Evolutionary conservation across 2,888 invertebrate species (phyloP), one percentile per base, ranked within the genome.

Genomic region (Stenoptilia bipunctidactyla): DNA sequence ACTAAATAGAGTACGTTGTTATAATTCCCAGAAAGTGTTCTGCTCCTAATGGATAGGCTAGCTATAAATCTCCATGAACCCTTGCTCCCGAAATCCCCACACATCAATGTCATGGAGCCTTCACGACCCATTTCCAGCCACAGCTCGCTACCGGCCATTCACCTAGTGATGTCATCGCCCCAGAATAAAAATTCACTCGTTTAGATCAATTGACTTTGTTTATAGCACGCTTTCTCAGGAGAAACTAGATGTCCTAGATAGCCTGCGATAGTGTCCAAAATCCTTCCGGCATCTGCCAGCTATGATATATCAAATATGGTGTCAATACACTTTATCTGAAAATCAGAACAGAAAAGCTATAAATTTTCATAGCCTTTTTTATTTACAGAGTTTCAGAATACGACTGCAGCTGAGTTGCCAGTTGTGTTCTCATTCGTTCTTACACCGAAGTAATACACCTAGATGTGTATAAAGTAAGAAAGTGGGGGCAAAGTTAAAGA

Each of bases 111-210:
- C 75, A 74, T 61, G 55, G 54, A 67, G 66, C 68, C 68, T 68
- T 63, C 63, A 50, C 67, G 74, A 70, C 75, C 79, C 55, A 73
- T 70, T 69, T 75, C 50, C 52, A 48, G 54, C 62, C 56, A 52
- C 50, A 52, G 56, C 50, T 55, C 50, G 47, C 55, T 56, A 56
- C 39, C 69, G 77, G 76, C 61, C 80, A 53, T 80, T 80, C 79
- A 80, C 75, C 79, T 61, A 65, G 65, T 82, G 80, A 82, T 74
- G 70, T 80, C 80, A 82, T 72, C 73, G 76, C 51, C 65, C 72
- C 61, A 71, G 68, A 76, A 75, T 72, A 77, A 77, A 76, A 77
- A 68, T 58, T 69, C 60, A 59, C 64, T 66, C 63, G 70, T 69
- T 74, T 69, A 66, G 66, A 69, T 60, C 77, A 79, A 79, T 79